phyloP scores from a whole-genome alignment of 2,797 vertebrate species.

The Liparis tanakae region DNA sequence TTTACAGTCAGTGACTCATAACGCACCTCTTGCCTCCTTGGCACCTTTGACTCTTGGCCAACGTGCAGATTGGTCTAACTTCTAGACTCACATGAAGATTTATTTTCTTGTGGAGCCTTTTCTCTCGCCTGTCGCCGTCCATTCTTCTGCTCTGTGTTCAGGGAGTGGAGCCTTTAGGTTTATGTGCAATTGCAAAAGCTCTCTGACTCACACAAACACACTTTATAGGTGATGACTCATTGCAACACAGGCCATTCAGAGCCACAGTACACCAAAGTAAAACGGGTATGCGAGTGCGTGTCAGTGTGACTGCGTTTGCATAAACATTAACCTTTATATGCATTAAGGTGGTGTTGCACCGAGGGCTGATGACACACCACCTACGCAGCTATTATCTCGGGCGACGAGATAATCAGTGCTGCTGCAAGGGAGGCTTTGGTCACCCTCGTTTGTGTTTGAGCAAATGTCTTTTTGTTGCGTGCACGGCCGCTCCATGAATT shows the following conservation, averaged over 20 bases:
- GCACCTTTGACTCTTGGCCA: slow-evolving; percentile 33
- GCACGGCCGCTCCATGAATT: background rate
- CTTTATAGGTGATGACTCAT: slow-evolving; percentile 78
- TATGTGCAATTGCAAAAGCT: slow-evolving; percentile 63
- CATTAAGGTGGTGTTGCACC: slow-evolving; percentile 52
- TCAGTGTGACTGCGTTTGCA: slow-evolving; percentile 45
- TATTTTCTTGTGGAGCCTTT: slow-evolving; percentile 15
- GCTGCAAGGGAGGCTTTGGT: slow-evolving; percentile 28
- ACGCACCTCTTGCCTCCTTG: slow-evolving; percentile 37
- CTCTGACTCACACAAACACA: slow-evolving; percentile 71
- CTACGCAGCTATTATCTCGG: slow-evolving; percentile 56
- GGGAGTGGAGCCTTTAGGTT: slow-evolving; percentile 71
- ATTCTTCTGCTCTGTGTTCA: slow-evolving; percentile 36
- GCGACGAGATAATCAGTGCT: slow-evolving; percentile 38
- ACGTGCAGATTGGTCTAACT: slow-evolving; percentile 13
- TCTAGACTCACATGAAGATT: slow-evolving; percentile 5
- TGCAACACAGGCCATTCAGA: slow-evolving; percentile 64
- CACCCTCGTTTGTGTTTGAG: background rate
- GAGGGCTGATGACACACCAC: slow-evolving; percentile 50
- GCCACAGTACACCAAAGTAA: slow-evolving; percentile 48
- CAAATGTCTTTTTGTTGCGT: background rate
- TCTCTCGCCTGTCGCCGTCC: slow-evolving; percentile 15
- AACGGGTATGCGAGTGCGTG: slow-evolving; percentile 45
- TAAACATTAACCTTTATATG: slow-evolving; percentile 72
- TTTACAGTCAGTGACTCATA: slow-evolving; percentile 56